Base-by-base conservation (phyloP, 2,113 vertebrate species). In the Ceratotherium simum region DNA sequence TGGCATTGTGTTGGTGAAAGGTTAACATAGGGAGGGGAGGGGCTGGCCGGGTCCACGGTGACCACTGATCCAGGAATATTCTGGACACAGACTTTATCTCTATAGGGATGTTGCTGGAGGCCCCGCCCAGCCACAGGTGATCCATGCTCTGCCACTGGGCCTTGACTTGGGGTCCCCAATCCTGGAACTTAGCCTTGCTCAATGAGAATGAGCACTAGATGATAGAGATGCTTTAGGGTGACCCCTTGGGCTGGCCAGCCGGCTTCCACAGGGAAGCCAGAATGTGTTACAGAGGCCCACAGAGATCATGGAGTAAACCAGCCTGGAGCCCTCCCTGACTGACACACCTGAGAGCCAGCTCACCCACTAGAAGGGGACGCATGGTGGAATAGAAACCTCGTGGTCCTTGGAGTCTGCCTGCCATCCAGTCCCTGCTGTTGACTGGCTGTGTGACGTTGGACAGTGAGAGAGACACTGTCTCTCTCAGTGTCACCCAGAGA, bases 371-470 rank as follows among this genome's bases (percentile, higher is more conserved):
- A 33, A 51, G 51, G 9, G 58, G 39, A 6, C 33, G 73, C 10
- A 51, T 8, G 17, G 42, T n/a, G 8, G 60, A 70, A 1, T n/a
- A 8, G 29, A 69, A 84, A 60, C 13, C 54, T 78, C 0, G 0
- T n/a, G 60, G 54, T 42, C 54, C 69, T 73, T 9, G 12, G 56
- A 39, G 60, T 27, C 12, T 0, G 46, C 31, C 3, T 0, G 3
- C 17, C 5, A 2, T 58, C 62, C 12, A 2, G 16, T 8, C 20
- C 0, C 0, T 29, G n/a, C 58, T 39, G 14, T 25, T 18, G 39
- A 27, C 76, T 10, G 69, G 1, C 25, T 17, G 5, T 18, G 2
- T 83, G 82, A 75, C 65, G 36, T 79, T 75, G 42, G 51, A 21
- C 64, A 64, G 1, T n/a, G 23, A 48, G 42, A 42, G 42, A 42